Evolutionary conservation across 2,113 vertebrate genomes (phyloP), one percentile per base, ranked within the genome.

Genomic region (Istiophorus platypterus): DNA sequence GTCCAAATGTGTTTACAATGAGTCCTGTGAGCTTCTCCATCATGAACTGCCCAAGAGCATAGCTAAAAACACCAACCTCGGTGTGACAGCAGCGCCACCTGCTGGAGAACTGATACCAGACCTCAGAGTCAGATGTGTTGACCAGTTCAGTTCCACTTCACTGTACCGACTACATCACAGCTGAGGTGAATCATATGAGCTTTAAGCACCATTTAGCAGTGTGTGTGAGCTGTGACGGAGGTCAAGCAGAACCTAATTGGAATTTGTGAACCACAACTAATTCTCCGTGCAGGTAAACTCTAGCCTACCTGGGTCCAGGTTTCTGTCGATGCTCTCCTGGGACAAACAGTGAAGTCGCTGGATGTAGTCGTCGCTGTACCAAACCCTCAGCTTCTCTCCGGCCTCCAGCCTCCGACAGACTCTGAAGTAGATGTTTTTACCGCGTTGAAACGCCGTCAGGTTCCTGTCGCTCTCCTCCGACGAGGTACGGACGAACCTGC

Each of bases 351-450:
- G 97, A 57, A 99, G 94, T 0, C 95, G 92, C 42, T 95, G 96
- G 96, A 98, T 96, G 88, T 99, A 99, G 79, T 97, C 96, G 52
- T 96, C 93, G 2, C 97, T 97, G 94, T 99, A 99, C 97, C 97
- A 98, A 61, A 99, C 97, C 51, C 98, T 90, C 73, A 99, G 96
- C 89, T 93, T 95, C 91, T 99, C 96, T 54, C 97, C 95, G 0
- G 95, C 96, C 56, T 8, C 84, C 87, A 98, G 95, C 74, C 94
- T 93, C n/a, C 96, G 95, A 91, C 96, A 95, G 22, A 94, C 95
- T 9, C 97, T 95, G 90, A 99, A 99, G 84, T 97, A 99, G 88
- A 99, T 97, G 86, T 92, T 94, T 85, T 96, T 95, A 0, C 95
- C 93, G 82, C 96, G 97, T 80, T 99, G 97, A 85, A 99, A 98